Evolutionary conservation across 2,888 invertebrate species (phyloP).

Genomic region (Isotomurus palustris): DNA sequence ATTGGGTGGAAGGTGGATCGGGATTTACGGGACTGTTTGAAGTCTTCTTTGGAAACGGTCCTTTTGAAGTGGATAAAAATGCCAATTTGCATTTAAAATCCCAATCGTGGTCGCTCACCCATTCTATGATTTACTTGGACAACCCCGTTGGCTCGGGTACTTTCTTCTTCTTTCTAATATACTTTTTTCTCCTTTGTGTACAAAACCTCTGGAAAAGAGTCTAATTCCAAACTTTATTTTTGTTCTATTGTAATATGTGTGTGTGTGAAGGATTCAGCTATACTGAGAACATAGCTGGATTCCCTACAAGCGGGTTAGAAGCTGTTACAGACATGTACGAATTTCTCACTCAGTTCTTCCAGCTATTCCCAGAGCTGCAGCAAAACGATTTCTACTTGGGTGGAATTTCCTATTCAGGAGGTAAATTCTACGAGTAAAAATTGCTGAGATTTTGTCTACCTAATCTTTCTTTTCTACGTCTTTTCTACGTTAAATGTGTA

Average conservation of each 20-base stretch:
- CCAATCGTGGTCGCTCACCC: conserved; percentile 68
- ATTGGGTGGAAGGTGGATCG: conserved; percentile 61
- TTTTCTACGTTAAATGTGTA: conserved; percentile 37
- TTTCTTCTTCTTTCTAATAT: too few species aligned
- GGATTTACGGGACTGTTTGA: conserved; percentile 58
- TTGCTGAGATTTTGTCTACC: neutral
- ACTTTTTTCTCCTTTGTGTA: too few species aligned
- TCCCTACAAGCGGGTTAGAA: conserved; percentile 70
- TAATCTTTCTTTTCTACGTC: neutral
- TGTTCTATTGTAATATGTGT: too few species aligned
- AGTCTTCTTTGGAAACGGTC: conserved; percentile 60
- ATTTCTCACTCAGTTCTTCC: conserved; percentile 75
- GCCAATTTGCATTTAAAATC: conserved; percentile 50
- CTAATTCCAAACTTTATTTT: too few species aligned
- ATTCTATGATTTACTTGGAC: conserved; percentile 81
- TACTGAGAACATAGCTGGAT: conserved; percentile 69
- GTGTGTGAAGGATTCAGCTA: conserved; percentile 72
- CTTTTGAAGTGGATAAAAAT: conserved; percentile 54
- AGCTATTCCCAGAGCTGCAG: conserved; percentile 71
- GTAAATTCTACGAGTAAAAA: neutral
- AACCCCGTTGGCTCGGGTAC: conserved; percentile 78
- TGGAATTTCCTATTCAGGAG: conserved; percentile 86
- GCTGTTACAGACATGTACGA: conserved; percentile 75
- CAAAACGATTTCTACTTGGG: conserved; percentile 75
- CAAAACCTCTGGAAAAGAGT: too few species aligned